phyloP scores from a whole-genome alignment of 2,888 invertebrate genomes.

The Chelonus formosanus region DNA sequence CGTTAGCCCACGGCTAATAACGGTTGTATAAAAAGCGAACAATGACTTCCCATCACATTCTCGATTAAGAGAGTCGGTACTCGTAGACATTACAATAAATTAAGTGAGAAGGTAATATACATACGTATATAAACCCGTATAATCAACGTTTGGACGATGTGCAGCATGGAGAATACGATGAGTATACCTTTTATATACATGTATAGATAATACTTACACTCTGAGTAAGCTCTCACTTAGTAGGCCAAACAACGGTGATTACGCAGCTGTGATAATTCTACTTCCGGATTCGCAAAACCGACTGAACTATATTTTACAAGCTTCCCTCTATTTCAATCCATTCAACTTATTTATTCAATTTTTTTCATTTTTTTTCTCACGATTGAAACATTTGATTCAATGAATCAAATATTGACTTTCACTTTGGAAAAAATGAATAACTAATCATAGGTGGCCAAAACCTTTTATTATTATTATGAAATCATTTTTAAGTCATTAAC shows the following conservation, averaged over 20 bases:
- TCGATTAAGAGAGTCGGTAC: conserved; percentile 32
- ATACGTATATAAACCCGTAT: conserved; percentile 19
- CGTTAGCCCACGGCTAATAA: conserved; percentile 39
- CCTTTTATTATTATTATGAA: too few species aligned
- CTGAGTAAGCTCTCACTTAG: conserved; percentile 34
- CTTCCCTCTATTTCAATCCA: too few species aligned
- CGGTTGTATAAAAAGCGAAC: conserved; percentile 36
- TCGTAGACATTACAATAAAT: conserved; percentile 12
- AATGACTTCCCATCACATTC: conserved; percentile 33
- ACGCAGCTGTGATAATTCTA: conserved; percentile 38
- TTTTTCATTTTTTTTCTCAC: too few species aligned
- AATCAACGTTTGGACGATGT: too few species aligned
- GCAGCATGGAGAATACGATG: background rate
- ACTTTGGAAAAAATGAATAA: too few species aligned
- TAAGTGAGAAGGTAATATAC: background rate
- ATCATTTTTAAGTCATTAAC: too few species aligned
- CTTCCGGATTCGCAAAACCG: conserved; percentile 40
- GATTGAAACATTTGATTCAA: too few species aligned
- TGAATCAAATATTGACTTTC: too few species aligned
- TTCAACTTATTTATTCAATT: too few species aligned
- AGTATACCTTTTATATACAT: conserved; percentile 27
- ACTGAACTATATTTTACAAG: conserved; percentile 20
- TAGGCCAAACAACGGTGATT: conserved; percentile 46
- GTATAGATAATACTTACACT: conserved; percentile 12
- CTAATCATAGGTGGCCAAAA: too few species aligned